Evolutionary conservation across 1,140 invertebrate species (phyloP).

Genomic region (Penaeus indicus): DNA sequence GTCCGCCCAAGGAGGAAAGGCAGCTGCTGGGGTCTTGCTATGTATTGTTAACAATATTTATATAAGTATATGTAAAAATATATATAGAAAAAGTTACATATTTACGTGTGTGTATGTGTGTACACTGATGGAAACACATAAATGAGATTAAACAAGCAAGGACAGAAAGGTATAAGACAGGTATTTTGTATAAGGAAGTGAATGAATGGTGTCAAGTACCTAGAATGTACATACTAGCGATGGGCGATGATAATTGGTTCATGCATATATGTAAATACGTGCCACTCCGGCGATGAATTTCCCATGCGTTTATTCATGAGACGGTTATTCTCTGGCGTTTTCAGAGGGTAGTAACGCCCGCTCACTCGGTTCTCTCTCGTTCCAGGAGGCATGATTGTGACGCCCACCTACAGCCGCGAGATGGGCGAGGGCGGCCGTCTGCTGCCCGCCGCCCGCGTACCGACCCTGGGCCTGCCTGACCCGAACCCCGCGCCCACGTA

Average conservation of each 20-base stretch:
- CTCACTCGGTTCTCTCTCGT: background rate
- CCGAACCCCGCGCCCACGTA: slow-evolving; percentile 39
- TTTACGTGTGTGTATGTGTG: too few relatives aligned
- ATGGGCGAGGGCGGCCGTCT: slow-evolving; percentile 51
- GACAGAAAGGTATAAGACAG: background rate
- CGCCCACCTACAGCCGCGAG: slow-evolving; percentile 52
- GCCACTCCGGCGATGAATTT: too few relatives aligned
- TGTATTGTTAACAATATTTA: too few relatives aligned
- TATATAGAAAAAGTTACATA: too few relatives aligned
- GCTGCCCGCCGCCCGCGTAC: slow-evolving; percentile 38
- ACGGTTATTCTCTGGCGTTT: background rate
- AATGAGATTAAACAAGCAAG: background rate
- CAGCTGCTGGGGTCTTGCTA: too few relatives aligned
- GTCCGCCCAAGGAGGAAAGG: too few relatives aligned
- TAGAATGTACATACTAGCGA: background rate
- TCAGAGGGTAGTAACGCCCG: too few relatives aligned
- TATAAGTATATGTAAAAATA: too few relatives aligned
- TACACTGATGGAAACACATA: too few relatives aligned
- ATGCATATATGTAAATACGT: too few relatives aligned
- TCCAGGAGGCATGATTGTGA: slow-evolving; percentile 61
- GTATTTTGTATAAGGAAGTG: background rate
- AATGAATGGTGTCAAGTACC: background rate
- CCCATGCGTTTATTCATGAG: too few relatives aligned
- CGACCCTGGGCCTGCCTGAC: slow-evolving; percentile 52
- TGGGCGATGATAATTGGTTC: background rate